Evolutionary conservation across 64 coral and sea anemone species (phyloP).

Genomic region (Stichodactyla mertensii): DNA sequence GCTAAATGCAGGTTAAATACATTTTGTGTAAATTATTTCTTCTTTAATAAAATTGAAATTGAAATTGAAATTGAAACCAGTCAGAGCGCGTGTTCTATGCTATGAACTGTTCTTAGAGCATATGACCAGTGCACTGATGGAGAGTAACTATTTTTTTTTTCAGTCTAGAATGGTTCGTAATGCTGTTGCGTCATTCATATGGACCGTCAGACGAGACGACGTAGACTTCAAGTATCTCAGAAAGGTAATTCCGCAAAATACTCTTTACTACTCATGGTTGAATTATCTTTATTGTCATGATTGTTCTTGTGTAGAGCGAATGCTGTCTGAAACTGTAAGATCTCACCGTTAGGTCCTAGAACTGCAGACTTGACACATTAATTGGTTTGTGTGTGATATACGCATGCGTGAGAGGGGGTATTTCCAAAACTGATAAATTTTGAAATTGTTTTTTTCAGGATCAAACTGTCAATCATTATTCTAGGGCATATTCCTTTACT

Average conservation of each 20-base stretch:
- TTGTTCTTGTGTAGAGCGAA: too few relatives aligned
- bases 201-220: slow-evolving; percentile 79
- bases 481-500: slow-evolving; percentile 65
- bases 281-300: not conserved
- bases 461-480: slow-evolving; percentile 69
- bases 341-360: not conserved
- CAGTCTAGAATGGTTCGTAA: slow-evolving; percentile 82
- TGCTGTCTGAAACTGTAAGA: not conserved
- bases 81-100: too few relatives aligned
- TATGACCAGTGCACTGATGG: too few relatives aligned
- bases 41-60: too few relatives aligned
- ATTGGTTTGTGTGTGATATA: too few relatives aligned
- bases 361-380: too few relatives aligned
- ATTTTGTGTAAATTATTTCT: too few relatives aligned
- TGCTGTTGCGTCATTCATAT: slow-evolving; percentile 70
- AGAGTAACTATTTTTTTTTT: not conserved
- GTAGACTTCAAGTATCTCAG: slow-evolving; percentile 82
- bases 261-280: not conserved
- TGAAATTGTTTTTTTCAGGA: slow-evolving; percentile 38
- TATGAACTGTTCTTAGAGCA: not conserved
- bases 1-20: too few relatives aligned
- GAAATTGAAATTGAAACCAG: too few relatives aligned
- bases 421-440: not conserved
- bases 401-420: too few relatives aligned
- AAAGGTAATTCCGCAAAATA: slow-evolving; percentile 43